Conservation (phyloP, 2,797 vertebrate genomes). For the Lepus oiostolus region DNA sequence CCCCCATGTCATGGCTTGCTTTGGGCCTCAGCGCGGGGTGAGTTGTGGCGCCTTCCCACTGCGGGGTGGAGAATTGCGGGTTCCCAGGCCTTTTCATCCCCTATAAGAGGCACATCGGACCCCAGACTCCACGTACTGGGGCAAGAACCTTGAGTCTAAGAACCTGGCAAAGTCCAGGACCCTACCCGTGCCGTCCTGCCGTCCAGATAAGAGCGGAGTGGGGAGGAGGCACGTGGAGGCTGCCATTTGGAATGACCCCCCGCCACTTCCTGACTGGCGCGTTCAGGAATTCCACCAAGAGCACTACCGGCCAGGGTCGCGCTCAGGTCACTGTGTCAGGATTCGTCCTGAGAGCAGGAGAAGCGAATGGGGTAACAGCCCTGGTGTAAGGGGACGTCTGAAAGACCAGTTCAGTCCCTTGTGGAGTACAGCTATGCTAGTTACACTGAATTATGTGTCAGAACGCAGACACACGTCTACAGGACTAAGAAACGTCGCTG, state of each 20-base stretch:
- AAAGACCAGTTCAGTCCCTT: not conserved
- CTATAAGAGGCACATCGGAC: accelerated
- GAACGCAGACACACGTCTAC: not conserved
- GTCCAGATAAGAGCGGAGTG: not conserved
- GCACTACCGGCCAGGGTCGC: not conserved
- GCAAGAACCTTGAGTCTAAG: not conserved
- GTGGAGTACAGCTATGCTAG: not conserved
- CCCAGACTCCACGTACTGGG: not conserved
- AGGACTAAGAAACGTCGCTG: not conserved
- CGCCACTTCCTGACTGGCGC: accelerated
- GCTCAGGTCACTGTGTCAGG: not conserved
- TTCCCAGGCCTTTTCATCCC: accelerated
- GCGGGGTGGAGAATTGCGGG: not conserved
- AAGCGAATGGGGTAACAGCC: not conserved
- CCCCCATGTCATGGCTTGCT: accelerated
- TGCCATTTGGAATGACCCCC: accelerated
- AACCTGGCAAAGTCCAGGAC: accelerated
- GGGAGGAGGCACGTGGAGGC: accelerated
- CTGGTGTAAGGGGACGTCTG: not conserved
- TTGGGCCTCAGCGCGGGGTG: accelerated
- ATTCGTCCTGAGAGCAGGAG: not conserved
- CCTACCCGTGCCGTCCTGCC: accelerated
- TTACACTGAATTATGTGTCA: accelerated
- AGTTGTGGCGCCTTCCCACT: not conserved
- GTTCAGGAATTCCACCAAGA: not conserved